These are phyloP conservation scores for Cacatua alba DNA, from an alignment of 2,113 vertebrate species.

Conservation along the genomic window DNA sequence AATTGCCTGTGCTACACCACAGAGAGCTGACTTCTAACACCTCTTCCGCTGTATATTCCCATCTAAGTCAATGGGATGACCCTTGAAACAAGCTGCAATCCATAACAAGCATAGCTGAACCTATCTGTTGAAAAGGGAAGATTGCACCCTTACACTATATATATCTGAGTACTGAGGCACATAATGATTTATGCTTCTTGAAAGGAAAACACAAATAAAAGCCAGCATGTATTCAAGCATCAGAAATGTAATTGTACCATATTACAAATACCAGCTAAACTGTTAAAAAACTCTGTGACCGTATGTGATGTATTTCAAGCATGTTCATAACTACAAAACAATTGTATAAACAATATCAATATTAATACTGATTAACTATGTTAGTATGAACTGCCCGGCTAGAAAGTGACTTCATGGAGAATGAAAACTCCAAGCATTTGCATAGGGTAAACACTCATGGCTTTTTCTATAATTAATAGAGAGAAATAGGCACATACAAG, in stretches of 20 bases:
- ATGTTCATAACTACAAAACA: neutral
- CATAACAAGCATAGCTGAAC: neutral
- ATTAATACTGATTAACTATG: neutral
- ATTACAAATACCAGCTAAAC: neutral
- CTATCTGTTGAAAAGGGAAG: neutral
- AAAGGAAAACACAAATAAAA: neutral
- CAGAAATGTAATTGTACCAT: neutral
- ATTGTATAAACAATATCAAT: neutral
- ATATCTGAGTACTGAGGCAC: neutral
- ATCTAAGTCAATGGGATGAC: neutral
- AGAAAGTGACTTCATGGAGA: neutral
- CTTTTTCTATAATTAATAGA: neutral
- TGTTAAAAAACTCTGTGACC: neutral
- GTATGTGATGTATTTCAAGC: neutral
- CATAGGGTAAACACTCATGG: neutral
- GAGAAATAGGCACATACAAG: neutral
- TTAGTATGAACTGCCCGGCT: neutral
- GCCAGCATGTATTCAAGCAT: neutral
- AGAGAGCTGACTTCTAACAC: neutral
- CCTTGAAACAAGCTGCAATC: neutral
- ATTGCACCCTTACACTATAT: neutral
- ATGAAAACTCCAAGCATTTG: neutral
- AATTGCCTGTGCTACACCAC: neutral
- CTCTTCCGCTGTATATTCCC: neutral
- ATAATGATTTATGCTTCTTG: neutral